Base-by-base conservation (phyloP, 2,113 vertebrate species). In the Saimiri boliviensis region DNA sequence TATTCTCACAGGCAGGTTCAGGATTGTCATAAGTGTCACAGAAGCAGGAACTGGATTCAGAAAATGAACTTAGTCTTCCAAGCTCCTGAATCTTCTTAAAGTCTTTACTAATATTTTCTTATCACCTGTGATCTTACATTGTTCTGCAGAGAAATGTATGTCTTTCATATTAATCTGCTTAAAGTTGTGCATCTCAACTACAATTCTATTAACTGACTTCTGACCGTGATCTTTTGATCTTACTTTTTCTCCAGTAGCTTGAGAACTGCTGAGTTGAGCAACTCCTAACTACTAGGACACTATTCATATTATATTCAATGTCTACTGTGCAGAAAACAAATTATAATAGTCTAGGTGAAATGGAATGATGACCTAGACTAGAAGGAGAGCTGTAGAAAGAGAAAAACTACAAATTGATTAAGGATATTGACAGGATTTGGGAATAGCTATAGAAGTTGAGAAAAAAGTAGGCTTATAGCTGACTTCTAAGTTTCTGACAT, bases 401-500 rank as follows among this genome's bases (percentile, higher is more conserved):
- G 23, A 93, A n/a, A 77, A 76, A 89, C 16, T 77, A 45, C 9
- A 79, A 60, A 60, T 2, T 14, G 45, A 66, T 71, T 91, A 19
- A 10, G 58, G 16, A 32, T 54, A 60, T 58, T 60, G 30, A 60
- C 25, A 93, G 49, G 40, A 63, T 40, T 85, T 81, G 6, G 35
- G 27, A 77, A 91, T 71, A 85, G 42, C 71, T 71, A 81, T 10
- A 76, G 10, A 45, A 52, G 47, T 66, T 87, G 49, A 47, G 17
- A 5, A 32, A 86, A n/a, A 73, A 56, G 30, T 16, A 54, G 1
- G 7, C 47, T 58, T 74, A 45, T 8, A 83, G 20, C 25, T 68
- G 58, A 86, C 32, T 82, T n/a, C 21, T 45, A 45, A n/a, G 58
- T 40, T 95, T 96, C 68, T 86, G 56, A 86, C 58, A 56, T 93